Base-by-base conservation (phyloP, 2,113 vertebrate species). In the Dipodomys ordii region DNA sequence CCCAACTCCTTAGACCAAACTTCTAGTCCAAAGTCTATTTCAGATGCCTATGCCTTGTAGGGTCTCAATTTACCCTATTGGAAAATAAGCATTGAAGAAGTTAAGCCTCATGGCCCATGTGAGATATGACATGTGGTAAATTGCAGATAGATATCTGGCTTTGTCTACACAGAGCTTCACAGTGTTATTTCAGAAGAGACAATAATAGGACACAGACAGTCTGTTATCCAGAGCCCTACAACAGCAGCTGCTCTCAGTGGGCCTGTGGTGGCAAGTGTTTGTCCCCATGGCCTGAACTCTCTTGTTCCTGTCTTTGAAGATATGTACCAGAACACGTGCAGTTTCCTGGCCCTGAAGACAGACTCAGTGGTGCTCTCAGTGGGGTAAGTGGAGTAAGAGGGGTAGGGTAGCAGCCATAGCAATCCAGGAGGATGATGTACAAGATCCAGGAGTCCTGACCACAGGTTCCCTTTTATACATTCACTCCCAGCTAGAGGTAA, bases 351-450 rank as follows among this genome's bases (percentile, higher is more conserved):
- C 84, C 92, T 62, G 89, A 96, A 98, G 90, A 97, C 98, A 0
- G 97, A 97, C 64, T 98, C 98, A 1, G 97, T 98, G 3, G 93
- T 98, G 32, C 93, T 99, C 71, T 97, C 97, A 35, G 98, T 98
- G 76, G 98, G 98, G 98, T 98, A 97, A 96, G 94, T 96, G 27
- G 23, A 22, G 9, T 11, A 23, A 64, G 27, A 73, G 10, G 28
- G 28, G 0, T 15, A 25, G 60, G 35, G 12, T n/a, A 71, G 53
- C 12, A 57, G n/a, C 49, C 25, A 44, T 71, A 82, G 18, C 12
- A 57, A 16, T 57, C 53, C 15, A 11, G 19, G 35, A 6, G 83
- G 11, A 77, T 27, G 71, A 23, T 10, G 68, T 87, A 35, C 30
- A 28, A 44, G 64, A 72, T 27, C 53, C 39, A 20, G 46, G 5